These are phyloP conservation scores for Chelonus insularis DNA, from an alignment of 1,140 invertebrate species.

Conservation along the genomic window DNA sequence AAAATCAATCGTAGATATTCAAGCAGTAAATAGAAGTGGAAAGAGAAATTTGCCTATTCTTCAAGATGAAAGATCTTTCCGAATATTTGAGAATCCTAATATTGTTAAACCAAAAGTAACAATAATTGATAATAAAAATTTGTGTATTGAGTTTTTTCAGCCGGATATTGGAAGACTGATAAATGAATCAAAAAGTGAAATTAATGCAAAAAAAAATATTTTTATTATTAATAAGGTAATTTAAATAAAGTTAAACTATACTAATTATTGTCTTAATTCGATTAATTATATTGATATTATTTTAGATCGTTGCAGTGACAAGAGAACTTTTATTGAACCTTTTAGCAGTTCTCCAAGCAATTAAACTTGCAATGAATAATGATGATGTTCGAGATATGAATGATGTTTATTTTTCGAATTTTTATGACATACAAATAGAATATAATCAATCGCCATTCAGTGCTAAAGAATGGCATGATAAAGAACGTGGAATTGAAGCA, in stretches of 20 bases:
- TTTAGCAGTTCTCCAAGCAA: constrained; percentile 44
- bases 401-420: constrained; percentile 51
- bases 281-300: too few relatives aligned
- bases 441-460: constrained; percentile 46
- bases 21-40: constrained; percentile 50
- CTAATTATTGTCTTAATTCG: too few relatives aligned
- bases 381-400: constrained; percentile 59
- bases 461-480: constrained; percentile 45
- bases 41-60: constrained; percentile 52
- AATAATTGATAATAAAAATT: constrained; percentile 41
- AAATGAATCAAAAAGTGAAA: constrained; percentile 43
- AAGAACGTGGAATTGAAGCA: constrained; percentile 52
- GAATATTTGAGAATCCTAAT: constrained; percentile 57
- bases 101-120: constrained; percentile 52
- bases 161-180: constrained; percentile 44
- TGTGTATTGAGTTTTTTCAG: constrained; percentile 49
- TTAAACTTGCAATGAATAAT: constrained; percentile 49
- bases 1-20: constrained; percentile 50
- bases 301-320: constrained; percentile 45
- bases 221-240: constrained; percentile 52
- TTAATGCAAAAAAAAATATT: constrained; percentile 43
- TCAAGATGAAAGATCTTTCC: constrained; percentile 48
- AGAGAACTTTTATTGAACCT: constrained; percentile 51
- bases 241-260: too few relatives aligned
- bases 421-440: constrained; percentile 43